Percentiles rank a stretch among this genome's conserved stretches.
Evolutionary conservation across 2,888 invertebrate genomes (phyloP).

Genomic region (Phengaris alcon): DNA sequence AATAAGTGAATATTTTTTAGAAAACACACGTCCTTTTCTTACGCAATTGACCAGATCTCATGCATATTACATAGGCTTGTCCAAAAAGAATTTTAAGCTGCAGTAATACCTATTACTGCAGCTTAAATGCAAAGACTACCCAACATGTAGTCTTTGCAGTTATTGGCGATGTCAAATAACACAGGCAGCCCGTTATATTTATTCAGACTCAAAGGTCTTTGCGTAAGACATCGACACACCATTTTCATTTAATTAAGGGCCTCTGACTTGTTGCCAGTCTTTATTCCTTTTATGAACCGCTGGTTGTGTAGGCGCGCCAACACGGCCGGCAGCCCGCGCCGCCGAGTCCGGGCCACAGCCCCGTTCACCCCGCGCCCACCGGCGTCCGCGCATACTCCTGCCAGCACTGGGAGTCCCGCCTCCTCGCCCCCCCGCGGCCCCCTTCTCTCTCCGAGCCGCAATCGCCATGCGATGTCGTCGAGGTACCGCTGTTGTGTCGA

Average conservation of each 20-base stretch:
- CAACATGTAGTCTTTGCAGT: no score
- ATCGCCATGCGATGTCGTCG: constrained; percentile 71
- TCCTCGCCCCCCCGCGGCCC: constrained; percentile 71
- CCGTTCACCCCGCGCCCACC: constrained; percentile 76
- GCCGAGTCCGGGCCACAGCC: constrained; percentile 75
- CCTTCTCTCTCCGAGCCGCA: constrained; percentile 70
- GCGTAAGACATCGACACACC: constrained; percentile 6
- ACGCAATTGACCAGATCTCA: not conserved
- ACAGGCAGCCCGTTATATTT: no score
- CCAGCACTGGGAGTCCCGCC: constrained; percentile 80
- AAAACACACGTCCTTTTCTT: not conserved
- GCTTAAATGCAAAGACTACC: no score
- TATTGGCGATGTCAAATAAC: no score
- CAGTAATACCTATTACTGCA: no score
- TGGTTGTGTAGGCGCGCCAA: constrained; percentile 67
- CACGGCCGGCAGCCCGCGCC: constrained; percentile 77
- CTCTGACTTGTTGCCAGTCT: not conserved
- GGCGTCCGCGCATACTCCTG: constrained; percentile 80
- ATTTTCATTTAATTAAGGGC: not conserved
- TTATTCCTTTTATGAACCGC: constrained; percentile 10
- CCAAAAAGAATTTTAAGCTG: no score
- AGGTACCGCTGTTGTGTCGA: constrained; percentile 64
- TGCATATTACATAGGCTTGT: no score
- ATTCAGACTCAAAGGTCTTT: not conserved
- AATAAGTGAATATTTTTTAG: no score